Percentiles rank a stretch among this genome's conserved stretches.
These are phyloP conservation scores for Coenonympha glycerion DNA, from an alignment of 2,888 invertebrate species.

Conservation along the genomic window DNA sequence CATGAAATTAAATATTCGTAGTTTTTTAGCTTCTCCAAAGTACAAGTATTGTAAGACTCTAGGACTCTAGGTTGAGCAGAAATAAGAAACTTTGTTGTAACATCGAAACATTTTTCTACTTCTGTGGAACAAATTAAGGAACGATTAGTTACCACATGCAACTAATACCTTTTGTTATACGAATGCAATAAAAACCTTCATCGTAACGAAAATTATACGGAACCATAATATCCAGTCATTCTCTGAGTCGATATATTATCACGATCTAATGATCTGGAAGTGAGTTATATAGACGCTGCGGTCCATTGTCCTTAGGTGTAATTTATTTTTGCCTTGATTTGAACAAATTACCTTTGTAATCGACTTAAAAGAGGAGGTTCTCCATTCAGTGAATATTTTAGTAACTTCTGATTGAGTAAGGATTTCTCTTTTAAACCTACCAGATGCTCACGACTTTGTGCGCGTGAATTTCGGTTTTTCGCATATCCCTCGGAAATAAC, in stretches of 20 bases:
- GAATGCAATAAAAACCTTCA: conserved; percentile 11
- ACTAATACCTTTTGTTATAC: conserved; percentile 9
- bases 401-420: no score
- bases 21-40: no score
- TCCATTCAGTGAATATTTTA: no score
- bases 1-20: no score
- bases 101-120: background rate
- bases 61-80: no score
- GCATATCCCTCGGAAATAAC: no score
- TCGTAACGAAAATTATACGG: conserved; percentile 12
- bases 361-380: no score
- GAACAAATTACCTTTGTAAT: conserved; percentile 44
- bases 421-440: no score
- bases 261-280: conserved; percentile 61
- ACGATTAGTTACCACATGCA: background rate
- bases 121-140: background rate
- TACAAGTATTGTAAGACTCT: no score
- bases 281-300: conserved; percentile 57
- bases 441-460: no score
- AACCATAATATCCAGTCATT: conserved; percentile 37
- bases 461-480: no score
- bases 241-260: conserved; percentile 53
- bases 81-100: no score
- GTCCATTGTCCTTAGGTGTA: conserved; percentile 42
- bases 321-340: conserved; percentile 53